These are phyloP conservation scores for Pyrgilauda ruficollis DNA, from an alignment of 2,113 vertebrate genomes.

Conservation along the genomic window DNA sequence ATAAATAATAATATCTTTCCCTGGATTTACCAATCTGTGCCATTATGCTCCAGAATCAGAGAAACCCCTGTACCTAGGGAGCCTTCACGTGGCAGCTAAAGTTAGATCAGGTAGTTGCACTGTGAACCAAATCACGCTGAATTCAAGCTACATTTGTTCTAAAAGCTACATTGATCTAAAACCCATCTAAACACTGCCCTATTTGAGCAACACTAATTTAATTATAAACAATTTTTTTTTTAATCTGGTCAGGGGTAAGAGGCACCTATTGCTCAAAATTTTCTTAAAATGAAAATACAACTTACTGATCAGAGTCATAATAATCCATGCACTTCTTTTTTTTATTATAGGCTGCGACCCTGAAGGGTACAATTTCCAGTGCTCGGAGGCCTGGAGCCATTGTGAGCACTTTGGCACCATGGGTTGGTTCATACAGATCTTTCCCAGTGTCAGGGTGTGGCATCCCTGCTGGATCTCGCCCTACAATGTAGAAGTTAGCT, in stretches of 20 bases:
- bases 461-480: constrained; percentile 95
- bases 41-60: background rate
- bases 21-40: background rate
- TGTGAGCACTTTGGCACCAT: constrained; percentile 95
- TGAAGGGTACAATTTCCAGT: constrained; percentile 95
- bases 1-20: background rate
- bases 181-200: background rate
- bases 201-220: background rate
- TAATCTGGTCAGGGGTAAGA: background rate
- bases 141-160: background rate
- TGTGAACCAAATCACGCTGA: background rate
- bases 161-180: background rate
- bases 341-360: constrained; percentile 96
- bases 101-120: background rate
- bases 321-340: constrained; percentile 94
- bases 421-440: constrained; percentile 94
- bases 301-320: constrained; percentile 92
- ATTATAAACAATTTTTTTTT: background rate
- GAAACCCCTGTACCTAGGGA: background rate
- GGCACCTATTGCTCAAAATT: background rate
- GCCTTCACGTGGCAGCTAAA: background rate
- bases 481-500: constrained; percentile 98
- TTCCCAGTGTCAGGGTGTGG: constrained; percentile 92
- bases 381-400: constrained; percentile 97
- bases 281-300: constrained; percentile 21